A percentile compares a stretch with the other conserved stretches of the same genome.
These are phyloP conservation scores for Latheticus oryzae DNA, from an alignment of 2,888 invertebrate genomes.

Conservation along the genomic window DNA sequence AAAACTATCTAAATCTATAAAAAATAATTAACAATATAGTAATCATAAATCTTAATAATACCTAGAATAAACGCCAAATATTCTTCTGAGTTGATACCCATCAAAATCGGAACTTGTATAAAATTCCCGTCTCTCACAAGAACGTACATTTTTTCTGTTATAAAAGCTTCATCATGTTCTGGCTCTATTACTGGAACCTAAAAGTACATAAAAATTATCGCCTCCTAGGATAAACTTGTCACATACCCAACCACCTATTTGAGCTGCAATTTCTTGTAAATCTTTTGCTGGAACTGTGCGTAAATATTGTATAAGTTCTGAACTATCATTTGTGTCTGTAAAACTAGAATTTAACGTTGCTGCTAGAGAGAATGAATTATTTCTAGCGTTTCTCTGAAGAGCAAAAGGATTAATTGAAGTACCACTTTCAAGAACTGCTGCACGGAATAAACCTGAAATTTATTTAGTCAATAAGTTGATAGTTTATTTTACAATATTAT, in stretches of 20 bases:
- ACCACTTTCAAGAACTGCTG: slow-evolving; percentile 44
- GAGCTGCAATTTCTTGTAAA: slow-evolving; percentile 3
- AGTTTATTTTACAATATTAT: too few relatives aligned
- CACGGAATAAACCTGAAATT: slow-evolving; percentile 38
- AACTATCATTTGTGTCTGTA: not conserved
- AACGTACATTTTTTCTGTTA: slow-evolving; percentile 16
- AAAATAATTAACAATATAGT: too few relatives aligned
- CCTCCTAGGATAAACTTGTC: not conserved
- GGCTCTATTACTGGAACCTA: slow-evolving; percentile 8
- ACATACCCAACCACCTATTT: slow-evolving; percentile 2
- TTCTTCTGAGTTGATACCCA: slow-evolving; percentile 28
- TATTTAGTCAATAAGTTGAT: not conserved
- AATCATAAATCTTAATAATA: too few relatives aligned
- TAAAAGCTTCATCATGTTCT: slow-evolving; percentile 13
- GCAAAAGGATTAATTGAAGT: slow-evolving; percentile 33
- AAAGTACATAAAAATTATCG: not conserved
- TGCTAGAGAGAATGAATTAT: slow-evolving; percentile 1
- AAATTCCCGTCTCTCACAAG: slow-evolving; percentile 5
- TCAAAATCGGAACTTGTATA: slow-evolving; percentile 15
- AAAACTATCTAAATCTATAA: not conserved
- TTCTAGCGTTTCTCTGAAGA: slow-evolving; percentile 10
- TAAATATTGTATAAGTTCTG: slow-evolving; percentile 6
- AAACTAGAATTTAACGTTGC: slow-evolving; percentile 3
- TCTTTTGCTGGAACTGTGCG: slow-evolving; percentile 11
- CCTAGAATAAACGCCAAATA: too few relatives aligned